These are phyloP conservation scores for Odobenus rosmarus DNA, from an alignment of 2,113 vertebrate species.

Conservation along the genomic window DNA sequence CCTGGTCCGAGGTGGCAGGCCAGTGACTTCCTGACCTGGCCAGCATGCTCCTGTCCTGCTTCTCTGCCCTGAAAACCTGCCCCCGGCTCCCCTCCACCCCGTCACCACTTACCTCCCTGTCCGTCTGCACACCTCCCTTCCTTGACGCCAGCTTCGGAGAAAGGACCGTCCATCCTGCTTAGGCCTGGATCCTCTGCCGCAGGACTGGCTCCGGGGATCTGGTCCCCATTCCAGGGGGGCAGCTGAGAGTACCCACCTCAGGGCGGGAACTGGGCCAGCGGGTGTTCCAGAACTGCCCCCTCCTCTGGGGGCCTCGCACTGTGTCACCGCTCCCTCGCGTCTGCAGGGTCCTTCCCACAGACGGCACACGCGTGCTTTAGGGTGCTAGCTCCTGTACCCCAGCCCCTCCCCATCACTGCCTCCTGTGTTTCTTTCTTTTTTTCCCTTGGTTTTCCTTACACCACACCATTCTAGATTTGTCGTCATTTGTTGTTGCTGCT, in stretches of 20 bases:
- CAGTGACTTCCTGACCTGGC: not conserved
- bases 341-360: not conserved
- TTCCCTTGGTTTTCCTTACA: no score
- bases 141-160: rapidly evolving
- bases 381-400: not conserved
- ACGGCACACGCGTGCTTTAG: rapidly evolving
- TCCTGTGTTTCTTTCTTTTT: no score
- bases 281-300: not conserved
- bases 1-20: no score
- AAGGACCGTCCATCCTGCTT: not conserved
- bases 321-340: not conserved
- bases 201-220: not conserved
- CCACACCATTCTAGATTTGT: not conserved
- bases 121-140: not conserved
- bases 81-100: rapidly evolving
- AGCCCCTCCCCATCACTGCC: no score
- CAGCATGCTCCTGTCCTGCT: not conserved
- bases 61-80: no score
- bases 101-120: rapidly evolving
- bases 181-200: not conserved
- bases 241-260: not conserved
- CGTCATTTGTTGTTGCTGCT: not conserved
- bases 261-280: not conserved
- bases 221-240: not conserved
- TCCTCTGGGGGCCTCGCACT: not conserved